Evolutionary conservation across 2,797 vertebrate species (phyloP).

Genomic region (Odontamblyopus rebecca): DNA sequence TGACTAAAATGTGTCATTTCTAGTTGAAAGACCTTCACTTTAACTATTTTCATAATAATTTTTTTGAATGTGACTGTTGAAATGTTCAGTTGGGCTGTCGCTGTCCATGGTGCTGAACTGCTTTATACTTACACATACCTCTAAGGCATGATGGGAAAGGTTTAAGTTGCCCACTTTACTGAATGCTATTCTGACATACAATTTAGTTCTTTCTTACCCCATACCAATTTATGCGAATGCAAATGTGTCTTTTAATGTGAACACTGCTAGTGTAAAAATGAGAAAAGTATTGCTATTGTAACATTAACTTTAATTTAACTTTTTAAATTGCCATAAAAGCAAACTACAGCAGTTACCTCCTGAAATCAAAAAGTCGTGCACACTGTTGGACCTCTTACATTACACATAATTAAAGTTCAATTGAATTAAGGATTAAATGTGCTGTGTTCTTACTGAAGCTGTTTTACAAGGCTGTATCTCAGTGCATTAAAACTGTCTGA

Average conservation of each 20-base stretch:
- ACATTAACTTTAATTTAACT: neutral
- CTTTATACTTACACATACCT: neutral
- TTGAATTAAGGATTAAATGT: slow-evolving; percentile 15
- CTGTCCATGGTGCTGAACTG: slow-evolving; percentile 58
- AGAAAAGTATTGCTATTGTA: neutral
- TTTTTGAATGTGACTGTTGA: neutral
- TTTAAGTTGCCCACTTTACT: neutral
- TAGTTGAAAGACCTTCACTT: too few relatives aligned
- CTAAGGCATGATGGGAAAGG: neutral
- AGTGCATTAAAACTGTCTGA: slow-evolving; percentile 24
- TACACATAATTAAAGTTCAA: slow-evolving; percentile 9
- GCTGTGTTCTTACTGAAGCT: slow-evolving; percentile 11
- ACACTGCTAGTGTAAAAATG: neutral
- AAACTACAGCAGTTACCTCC: neutral
- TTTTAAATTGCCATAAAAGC: neutral
- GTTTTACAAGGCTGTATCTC: slow-evolving; percentile 26
- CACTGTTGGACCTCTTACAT: neutral
- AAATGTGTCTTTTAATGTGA: neutral
- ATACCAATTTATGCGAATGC: neutral
- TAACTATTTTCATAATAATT: too few relatives aligned
- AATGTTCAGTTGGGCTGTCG: neutral
- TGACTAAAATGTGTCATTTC: too few relatives aligned
- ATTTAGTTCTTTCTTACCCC: neutral
- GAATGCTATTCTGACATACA: neutral
- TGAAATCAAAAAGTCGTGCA: neutral